Conservation (phyloP, 2,113 vertebrate genomes). For the Ictidomys tridecemlineatus region DNA sequence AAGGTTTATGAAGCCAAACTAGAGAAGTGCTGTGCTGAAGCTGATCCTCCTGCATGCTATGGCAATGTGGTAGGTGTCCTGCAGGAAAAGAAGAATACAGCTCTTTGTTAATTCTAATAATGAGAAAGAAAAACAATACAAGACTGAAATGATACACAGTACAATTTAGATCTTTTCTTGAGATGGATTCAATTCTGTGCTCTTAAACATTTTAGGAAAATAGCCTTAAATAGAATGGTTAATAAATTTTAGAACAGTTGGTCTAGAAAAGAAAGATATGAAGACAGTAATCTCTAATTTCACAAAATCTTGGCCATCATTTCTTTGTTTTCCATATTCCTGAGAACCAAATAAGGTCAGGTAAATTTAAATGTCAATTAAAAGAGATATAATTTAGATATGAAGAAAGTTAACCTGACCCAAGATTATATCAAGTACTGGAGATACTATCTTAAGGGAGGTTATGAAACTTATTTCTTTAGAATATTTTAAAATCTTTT, state of each 20-base stretch:
- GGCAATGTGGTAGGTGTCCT: constrained; percentile 82
- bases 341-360: constrained; percentile 26
- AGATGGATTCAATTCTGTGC: not conserved
- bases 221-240: not conserved
- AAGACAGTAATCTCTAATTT: too few relatives aligned
- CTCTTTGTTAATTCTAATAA: not conserved
- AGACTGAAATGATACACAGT: not conserved
- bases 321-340: not conserved
- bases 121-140: not conserved
- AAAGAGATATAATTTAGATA: constrained; percentile 9
- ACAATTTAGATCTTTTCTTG: not conserved
- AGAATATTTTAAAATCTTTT: constrained; percentile 32
- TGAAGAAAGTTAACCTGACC: not conserved
- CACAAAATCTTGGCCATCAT: not conserved
- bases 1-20: constrained; percentile 82
- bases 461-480: not conserved
- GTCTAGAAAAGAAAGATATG: not conserved
- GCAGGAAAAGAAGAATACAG: not conserved
- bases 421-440: not conserved
- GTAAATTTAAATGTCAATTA: constrained; percentile 19
- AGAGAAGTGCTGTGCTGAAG: constrained; percentile 86
- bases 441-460: not conserved
- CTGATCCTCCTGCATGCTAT: constrained; percentile 75
- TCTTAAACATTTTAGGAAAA: constrained; percentile 33
- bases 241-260: not conserved